Percentiles rank a stretch among this genome's conserved stretches.
phyloP scores from a whole-genome alignment of 1,140 invertebrate species.

The Lasioglossum baleicum region DNA sequence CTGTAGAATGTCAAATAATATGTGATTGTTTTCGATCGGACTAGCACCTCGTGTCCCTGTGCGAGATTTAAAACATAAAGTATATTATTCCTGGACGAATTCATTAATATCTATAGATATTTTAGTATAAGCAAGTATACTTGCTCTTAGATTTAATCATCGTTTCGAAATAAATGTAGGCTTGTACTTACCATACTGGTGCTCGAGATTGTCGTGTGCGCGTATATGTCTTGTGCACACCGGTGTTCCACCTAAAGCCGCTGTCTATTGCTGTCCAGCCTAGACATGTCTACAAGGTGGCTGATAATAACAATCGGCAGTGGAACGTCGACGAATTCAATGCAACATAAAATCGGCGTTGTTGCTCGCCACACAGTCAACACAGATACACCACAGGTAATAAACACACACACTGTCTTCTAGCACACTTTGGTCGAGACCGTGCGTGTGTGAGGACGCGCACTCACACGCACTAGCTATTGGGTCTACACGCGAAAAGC shows the following conservation, averaged over 20 bases:
- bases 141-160: background rate
- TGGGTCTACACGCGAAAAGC: conserved; percentile 11
- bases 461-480: conserved; percentile 32
- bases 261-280: conserved; percentile 21
- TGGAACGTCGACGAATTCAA: conserved; percentile 26
- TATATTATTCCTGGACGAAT: background rate
- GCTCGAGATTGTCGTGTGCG: background rate
- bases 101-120: background rate
- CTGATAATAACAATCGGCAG: conserved; percentile 13
- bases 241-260: conserved; percentile 49
- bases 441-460: conserved; percentile 21
- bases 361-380: conserved; percentile 44
- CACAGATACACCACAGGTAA: conserved; percentile 49
- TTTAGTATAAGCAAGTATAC: too few species aligned
- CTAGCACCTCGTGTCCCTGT: background rate
- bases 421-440: conserved; percentile 14
- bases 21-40: background rate
- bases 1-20: background rate
- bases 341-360: conserved; percentile 26
- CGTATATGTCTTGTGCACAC: conserved; percentile 21
- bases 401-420: conserved; percentile 36
- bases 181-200: conserved; percentile 58
- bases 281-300: conserved; percentile 44
- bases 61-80: background rate
- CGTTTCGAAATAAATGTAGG: background rate